Evolutionary conservation across 1,140 invertebrate genomes (phyloP), one percentile per base, ranked within the genome.

Genomic region (Atta cephalotes): DNA sequence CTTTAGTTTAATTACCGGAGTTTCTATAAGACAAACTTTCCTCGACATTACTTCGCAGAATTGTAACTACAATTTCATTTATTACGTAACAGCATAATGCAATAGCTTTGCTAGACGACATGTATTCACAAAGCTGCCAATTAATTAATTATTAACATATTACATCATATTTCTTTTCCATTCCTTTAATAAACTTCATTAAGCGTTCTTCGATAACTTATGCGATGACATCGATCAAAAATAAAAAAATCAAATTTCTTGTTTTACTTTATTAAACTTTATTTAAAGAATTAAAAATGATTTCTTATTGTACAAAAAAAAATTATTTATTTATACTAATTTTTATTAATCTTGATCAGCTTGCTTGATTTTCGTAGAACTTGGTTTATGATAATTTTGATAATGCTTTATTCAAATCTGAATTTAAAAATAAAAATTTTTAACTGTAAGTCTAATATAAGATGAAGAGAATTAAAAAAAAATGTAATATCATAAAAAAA

Each of bases 1-100:
- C 80, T 84, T 84, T 84, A 84, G 80, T 84, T 84, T 84, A 84
- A 84, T 84, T 84, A 84, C 80, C 70, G 70, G 80, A 84, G 80
- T 84, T 84, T 84, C 80, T 84, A 84, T 84, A 84, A 84, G 80
- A 84, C 80, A 84, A 84, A 84, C 80, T 84, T 84, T 84, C 80
- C 80, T 76, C 56, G 70, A 56, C 71, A 58, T 84, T 84, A 84
- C 80, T 84, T 84, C 70, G 39, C 80, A 45, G 70, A 84, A 84
- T 84, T 84, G 70, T 76, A 84, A 70, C 25, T 84, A 74, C 80
- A 84, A 84, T 84, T 84, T 76, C 80, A 76, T 84, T 84, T 84
- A 70, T 84, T 76, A 84, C 39, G 56, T 84, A 84, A 84, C 70
- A 76, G 56, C 56, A 76, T 84, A 84, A 84, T 84, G 80, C 56